Conservation (phyloP, 2,888 invertebrate species). For the Litoditis marina region DNA sequence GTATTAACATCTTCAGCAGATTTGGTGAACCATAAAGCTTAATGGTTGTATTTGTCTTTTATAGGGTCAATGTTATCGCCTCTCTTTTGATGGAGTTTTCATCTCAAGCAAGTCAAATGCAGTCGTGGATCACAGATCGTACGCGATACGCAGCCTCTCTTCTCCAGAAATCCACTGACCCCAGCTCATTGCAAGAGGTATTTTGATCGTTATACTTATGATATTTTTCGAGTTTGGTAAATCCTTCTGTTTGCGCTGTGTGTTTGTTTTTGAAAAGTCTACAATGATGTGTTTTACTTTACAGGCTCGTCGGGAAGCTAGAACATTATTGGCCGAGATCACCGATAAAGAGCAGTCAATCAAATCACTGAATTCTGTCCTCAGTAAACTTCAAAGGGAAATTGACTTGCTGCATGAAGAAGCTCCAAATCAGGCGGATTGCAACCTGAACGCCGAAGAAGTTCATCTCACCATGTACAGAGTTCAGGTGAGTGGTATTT, state of each 20-base stretch:
- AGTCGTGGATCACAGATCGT: constrained; percentile 55
- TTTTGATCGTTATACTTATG: too few relatives aligned
- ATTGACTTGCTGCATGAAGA: constrained; percentile 36
- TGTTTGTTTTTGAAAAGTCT: too few relatives aligned
- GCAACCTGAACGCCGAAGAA: constrained; percentile 31
- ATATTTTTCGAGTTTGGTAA: too few relatives aligned
- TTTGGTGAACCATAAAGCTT: too few relatives aligned
- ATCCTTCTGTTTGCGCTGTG: too few relatives aligned
- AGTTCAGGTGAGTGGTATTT: constrained; percentile 22
- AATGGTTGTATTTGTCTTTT: too few relatives aligned
- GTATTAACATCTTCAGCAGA: too few relatives aligned
- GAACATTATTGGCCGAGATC: constrained; percentile 28
- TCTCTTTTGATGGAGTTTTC: constrained; percentile 53
- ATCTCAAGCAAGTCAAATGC: constrained; percentile 42
- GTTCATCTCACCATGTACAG: constrained; percentile 30
- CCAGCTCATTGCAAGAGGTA: too few relatives aligned
- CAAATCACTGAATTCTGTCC: constrained; percentile 30
- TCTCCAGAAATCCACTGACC: too few relatives aligned
- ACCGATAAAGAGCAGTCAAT: constrained; percentile 23
- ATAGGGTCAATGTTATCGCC: constrained; percentile 48
- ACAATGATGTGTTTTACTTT: too few relatives aligned
- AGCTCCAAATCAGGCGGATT: constrained; percentile 16
- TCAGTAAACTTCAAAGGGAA: constrained; percentile 35
- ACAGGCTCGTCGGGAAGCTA: constrained; percentile 23
- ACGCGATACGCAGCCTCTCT: constrained; percentile 30